Percentiles rank a stretch among this genome's conserved stretches.
phyloP scores from a whole-genome alignment of 2,113 vertebrate genomes.

The Lepisosteus oculatus region DNA sequence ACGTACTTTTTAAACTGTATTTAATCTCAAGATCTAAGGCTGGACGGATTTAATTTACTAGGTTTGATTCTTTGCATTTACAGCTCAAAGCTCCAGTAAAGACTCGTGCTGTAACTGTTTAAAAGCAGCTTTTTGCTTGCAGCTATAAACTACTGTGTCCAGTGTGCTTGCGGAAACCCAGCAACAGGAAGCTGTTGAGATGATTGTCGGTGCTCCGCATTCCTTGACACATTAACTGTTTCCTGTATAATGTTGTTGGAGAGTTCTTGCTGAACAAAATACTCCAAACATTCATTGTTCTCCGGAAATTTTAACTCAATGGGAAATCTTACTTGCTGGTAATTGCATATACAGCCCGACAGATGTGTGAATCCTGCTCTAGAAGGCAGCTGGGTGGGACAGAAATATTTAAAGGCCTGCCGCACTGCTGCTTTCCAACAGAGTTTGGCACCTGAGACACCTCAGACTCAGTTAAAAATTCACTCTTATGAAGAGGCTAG shows the following conservation, averaged over 20 bases:
- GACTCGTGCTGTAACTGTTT: background rate
- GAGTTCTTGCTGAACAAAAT: slow-evolving; percentile 21
- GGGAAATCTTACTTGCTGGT: background rate
- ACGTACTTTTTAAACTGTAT: background rate
- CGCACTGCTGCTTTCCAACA: background rate
- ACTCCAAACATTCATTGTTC: slow-evolving; percentile 33
- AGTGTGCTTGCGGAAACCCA: slow-evolving; percentile 6
- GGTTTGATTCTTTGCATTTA: background rate
- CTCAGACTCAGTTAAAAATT: too few relatives aligned
- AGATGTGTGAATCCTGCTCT: background rate
- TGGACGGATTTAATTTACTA: background rate
- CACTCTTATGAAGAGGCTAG: too few relatives aligned
- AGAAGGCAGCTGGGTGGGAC: background rate
- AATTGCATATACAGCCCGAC: background rate
- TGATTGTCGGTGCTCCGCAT: slow-evolving; percentile 35
- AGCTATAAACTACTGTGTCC: background rate
- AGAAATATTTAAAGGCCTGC: background rate
- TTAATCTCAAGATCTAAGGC: background rate
- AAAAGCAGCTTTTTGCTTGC: background rate
- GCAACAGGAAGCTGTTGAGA: slow-evolving; percentile 47
- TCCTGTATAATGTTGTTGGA: slow-evolving; percentile 37
- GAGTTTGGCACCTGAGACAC: too few relatives aligned
- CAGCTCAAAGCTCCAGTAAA: background rate
- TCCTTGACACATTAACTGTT: slow-evolving; percentile 44
- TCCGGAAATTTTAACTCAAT: slow-evolving; percentile 32